A percentile compares a stretch with the other conserved stretches of the same genome.
These are phyloP conservation scores for Aethina tumida DNA, from an alignment of 1,140 invertebrate species.

Conservation along the genomic window DNA sequence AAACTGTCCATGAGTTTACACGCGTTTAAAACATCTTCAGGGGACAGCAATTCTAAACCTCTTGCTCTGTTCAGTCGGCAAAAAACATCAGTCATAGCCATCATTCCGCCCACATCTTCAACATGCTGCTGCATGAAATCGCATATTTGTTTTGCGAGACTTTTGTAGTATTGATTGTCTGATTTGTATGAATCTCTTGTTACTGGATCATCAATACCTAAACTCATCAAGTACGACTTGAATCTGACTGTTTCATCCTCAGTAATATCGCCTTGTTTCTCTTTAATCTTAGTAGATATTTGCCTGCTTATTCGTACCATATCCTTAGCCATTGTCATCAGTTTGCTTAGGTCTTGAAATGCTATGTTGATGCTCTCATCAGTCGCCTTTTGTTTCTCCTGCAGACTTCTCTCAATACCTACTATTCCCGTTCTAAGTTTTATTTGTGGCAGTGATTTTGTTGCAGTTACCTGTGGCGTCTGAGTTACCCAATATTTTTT, in stretches of 20 bases:
- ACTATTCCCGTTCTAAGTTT: slow-evolving; percentile 82
- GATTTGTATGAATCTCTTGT: slow-evolving; percentile 82
- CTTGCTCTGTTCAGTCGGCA: slow-evolving; percentile 89
- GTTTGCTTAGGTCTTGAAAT: slow-evolving; percentile 89
- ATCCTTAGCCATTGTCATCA: slow-evolving; percentile 95
- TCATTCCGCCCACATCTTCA: slow-evolving; percentile 88
- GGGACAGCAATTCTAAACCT: slow-evolving; percentile 81
- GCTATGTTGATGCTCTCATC: slow-evolving; percentile 85
- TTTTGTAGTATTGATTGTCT: slow-evolving; percentile 77
- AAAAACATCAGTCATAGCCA: slow-evolving; percentile 93
- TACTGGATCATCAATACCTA: slow-evolving; percentile 96
- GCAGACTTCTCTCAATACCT: slow-evolving; percentile 87
- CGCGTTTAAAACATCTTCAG: slow-evolving; percentile 89
- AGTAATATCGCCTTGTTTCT: slow-evolving; percentile 91
- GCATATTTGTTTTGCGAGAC: slow-evolving; percentile 79
- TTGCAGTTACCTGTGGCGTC: slow-evolving; percentile 20
- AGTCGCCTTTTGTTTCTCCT: slow-evolving; percentile 81
- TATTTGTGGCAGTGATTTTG: slow-evolving; percentile 39
- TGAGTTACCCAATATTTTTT: slow-evolving; percentile 48
- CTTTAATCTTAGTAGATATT: slow-evolving; percentile 89
- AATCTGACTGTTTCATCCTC: slow-evolving; percentile 96
- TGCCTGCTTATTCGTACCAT: slow-evolving; percentile 90
- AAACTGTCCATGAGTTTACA: slow-evolving; percentile 59
- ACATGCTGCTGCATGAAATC: slow-evolving; percentile 73
- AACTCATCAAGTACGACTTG: slow-evolving; percentile 90